Evolutionary conservation across 1,140 invertebrate species (phyloP), one percentile per base, ranked within the genome.

Genomic region (Drosophila pruinosa): DNA sequence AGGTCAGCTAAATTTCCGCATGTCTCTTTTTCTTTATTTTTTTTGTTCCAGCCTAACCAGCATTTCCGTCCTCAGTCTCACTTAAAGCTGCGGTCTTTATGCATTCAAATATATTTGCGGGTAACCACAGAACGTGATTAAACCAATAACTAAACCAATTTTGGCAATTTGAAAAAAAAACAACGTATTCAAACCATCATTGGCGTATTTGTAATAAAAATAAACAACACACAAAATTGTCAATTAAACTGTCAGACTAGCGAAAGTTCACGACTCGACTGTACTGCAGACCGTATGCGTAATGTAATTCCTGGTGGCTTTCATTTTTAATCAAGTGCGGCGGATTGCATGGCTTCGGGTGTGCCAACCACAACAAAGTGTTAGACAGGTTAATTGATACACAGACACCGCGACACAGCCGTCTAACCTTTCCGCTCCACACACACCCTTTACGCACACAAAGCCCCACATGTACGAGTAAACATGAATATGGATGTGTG

Each of bases 351-450:
- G 19, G n/a, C 53, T 76, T 41, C 19, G 26, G 21, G 12, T 28
- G 14, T 47, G 39, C 48, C 50, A 73, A 76, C 80, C 76, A 76
- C 80, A 85, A 70, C 81, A 85, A 86, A 85, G 80, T 86, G 81
- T 80, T 76, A 52, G 81, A 21, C 77, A 80, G 64, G 76, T 77
- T 85, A 86, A 85, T 85, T 85, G 81, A 86, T 86, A 77, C 73
- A 38, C 68, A 74, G 77, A 80, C 69, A 86, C 81, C 77, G 57
- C 68, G 62, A 54, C n/a, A 38, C 50, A 57, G 1, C 6, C 36
- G 21, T 43, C n/a, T 24, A 34, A 22, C n/a, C 24, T 39, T 15
- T 41, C 31, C 50, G n/a, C 48, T 34, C 22, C 31, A 14, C 31
- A 8, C 28, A 21, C n/a, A 4, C 6, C 3, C n/a, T 34, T 39